Percentiles rank a stretch among this genome's conserved stretches.
Conservation (phyloP, 2,888 invertebrate species). For the Neoaliturus tenellus region DNA sequence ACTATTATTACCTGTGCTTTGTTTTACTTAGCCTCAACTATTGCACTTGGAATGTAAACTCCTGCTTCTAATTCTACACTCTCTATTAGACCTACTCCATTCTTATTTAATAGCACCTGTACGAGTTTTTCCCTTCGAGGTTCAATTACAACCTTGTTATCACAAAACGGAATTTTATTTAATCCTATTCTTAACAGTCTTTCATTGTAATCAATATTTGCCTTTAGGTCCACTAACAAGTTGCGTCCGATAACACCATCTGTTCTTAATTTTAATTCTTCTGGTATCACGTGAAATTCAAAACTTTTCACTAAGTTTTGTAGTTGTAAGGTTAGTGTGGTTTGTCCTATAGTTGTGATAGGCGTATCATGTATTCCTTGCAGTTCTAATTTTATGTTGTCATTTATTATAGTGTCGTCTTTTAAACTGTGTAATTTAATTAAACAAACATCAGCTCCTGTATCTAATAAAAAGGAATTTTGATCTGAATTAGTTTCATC, state of each 20-base stretch:
- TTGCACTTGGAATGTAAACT: background rate
- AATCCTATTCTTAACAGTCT: constrained; percentile 16
- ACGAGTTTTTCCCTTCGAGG: background rate
- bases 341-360: background rate
- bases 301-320: background rate
- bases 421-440: background rate
- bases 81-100: background rate
- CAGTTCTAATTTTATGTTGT: background rate
- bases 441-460: background rate
- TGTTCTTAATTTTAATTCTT: background rate
- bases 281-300: background rate
- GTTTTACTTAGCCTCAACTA: background rate
- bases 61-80: background rate
- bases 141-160: background rate
- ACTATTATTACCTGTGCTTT: background rate
- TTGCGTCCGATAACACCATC: constrained; percentile 28
- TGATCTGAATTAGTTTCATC: background rate
- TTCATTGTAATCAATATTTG: background rate
- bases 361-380: background rate
- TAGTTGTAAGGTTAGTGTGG: background rate
- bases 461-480: constrained; percentile 14
- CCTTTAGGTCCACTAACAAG: background rate
- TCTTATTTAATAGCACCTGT: background rate
- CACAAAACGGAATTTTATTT: background rate
- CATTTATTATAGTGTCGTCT: background rate